phyloP scores from a whole-genome alignment of 2,113 vertebrate genomes.

The Marmota flaviventris region DNA sequence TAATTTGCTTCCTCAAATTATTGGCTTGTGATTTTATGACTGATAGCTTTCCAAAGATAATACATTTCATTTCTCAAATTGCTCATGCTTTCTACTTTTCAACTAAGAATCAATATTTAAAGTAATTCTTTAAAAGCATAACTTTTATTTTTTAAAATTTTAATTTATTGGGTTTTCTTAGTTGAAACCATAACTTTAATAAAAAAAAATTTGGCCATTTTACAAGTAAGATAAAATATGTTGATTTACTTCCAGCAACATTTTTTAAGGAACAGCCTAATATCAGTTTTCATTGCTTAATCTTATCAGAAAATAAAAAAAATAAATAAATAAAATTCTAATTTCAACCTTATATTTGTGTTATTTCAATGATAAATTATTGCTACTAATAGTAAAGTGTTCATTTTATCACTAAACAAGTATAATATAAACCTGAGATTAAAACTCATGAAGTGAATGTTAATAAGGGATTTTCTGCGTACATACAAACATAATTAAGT shows the following conservation, averaged over 20 bases:
- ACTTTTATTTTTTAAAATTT: no score
- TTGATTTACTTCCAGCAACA: background rate
- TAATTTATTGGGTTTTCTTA: no score
- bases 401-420: constrained; percentile 23
- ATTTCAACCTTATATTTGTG: background rate
- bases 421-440: background rate
- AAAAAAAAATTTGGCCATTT: background rate
- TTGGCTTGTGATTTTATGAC: background rate
- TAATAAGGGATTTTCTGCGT: constrained; percentile 21
- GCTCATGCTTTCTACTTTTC: background rate
- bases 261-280: background rate
- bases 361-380: background rate
- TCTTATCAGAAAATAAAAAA: constrained; percentile 12
- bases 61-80: background rate
- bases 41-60: background rate
- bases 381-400: constrained; percentile 30
- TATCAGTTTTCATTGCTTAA: constrained; percentile 14
- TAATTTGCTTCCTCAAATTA: background rate
- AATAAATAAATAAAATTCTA: background rate
- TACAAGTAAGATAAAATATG: background rate
- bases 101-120: background rate
- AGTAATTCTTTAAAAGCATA: background rate
- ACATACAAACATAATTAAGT: background rate
- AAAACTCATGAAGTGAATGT: constrained; percentile 32
- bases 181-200: background rate